Evolutionary conservation across 1,140 invertebrate genomes (phyloP).

Genomic region (Camponotus vicinus): DNA sequence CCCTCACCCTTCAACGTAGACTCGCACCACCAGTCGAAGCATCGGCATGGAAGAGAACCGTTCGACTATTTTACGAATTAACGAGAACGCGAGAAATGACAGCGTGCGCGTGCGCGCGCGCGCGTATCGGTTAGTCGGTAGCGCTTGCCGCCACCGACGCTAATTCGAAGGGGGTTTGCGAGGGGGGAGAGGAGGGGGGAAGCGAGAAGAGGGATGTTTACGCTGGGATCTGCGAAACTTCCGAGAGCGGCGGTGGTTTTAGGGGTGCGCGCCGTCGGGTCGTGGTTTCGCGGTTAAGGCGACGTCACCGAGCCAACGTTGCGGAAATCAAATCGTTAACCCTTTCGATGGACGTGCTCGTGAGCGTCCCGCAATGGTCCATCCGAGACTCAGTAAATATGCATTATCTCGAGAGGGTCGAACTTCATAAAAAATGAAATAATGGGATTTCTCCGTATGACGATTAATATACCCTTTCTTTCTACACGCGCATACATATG

Average conservation of each 20-base stretch:
- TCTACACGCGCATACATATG: neutral
- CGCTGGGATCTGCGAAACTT: slow-evolving; percentile 73
- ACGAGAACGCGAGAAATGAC: slow-evolving; percentile 64
- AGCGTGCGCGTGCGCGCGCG: slow-evolving; percentile 1
- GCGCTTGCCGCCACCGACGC: slow-evolving; percentile 58
- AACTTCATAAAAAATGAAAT: slow-evolving; percentile 29
- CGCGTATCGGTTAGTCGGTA: slow-evolving; percentile 48
- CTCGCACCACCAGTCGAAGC: slow-evolving; percentile 56
- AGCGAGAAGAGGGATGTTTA: slow-evolving; percentile 67
- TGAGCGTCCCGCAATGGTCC: slow-evolving; percentile 1
- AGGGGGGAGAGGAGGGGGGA: neutral
- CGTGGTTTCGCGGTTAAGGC: slow-evolving; percentile 73
- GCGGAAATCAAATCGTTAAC: slow-evolving; percentile 62
- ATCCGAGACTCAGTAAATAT: slow-evolving; percentile 34
- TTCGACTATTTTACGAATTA: slow-evolving; percentile 74
- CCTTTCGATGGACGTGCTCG: slow-evolving; percentile 48
- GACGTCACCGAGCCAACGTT: slow-evolving; percentile 64
- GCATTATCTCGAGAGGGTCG: slow-evolving; percentile 13
- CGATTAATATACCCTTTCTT: neutral
- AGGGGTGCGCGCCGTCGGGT: slow-evolving; percentile 61
- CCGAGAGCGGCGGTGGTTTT: slow-evolving; percentile 64
- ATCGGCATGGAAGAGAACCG: slow-evolving; percentile 70
- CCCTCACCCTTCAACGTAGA: neutral
- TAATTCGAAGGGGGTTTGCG: slow-evolving; percentile 50
- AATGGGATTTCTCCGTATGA: neutral